Conservation (phyloP, 2,113 vertebrate species). For the Eleginops maclovinus region DNA sequence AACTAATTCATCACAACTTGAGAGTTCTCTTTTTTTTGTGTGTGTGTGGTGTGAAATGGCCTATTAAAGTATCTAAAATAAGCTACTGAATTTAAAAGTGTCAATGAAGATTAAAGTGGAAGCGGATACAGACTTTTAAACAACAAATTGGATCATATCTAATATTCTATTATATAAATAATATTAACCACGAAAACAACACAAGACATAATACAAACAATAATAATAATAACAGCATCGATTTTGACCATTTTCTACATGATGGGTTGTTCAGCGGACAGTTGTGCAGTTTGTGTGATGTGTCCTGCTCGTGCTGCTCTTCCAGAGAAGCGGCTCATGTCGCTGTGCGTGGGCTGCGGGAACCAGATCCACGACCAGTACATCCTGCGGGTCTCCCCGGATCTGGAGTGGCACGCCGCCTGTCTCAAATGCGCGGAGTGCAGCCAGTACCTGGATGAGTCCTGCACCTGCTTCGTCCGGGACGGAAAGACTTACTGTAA, state of each 20-base stretch:
- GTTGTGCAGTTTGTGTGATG: constrained; percentile 19
- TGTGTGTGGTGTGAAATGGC: neutral
- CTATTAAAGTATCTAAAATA: constrained; percentile 1
- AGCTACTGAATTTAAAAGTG: neutral
- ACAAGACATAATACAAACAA: constrained; percentile 13
- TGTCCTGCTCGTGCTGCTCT: constrained; percentile 13
- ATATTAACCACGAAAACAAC: constrained; percentile 4
- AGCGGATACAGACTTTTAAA: neutral
- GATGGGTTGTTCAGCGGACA: neutral
- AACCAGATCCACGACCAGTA: constrained; percentile 99
- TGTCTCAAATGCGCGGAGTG: constrained; percentile 99
- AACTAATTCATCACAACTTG: constrained; percentile 5
- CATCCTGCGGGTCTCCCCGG: constrained; percentile 98
- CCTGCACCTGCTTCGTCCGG: constrained; percentile 98
- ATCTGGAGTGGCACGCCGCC: constrained; percentile 99
- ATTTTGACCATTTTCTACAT: neutral
- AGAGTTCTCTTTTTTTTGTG: constrained; percentile 8
- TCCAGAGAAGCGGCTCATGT: constrained; percentile 97
- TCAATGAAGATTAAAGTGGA: neutral
- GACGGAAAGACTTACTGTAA: constrained; percentile 99
- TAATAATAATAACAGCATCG: constrained; percentile 1
- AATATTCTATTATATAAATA: neutral
- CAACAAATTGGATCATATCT: neutral
- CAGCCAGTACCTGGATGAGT: constrained; percentile 98
- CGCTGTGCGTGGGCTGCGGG: constrained; percentile 99